Evolutionary conservation across 2,888 invertebrate species (phyloP), one percentile per base, ranked within the genome.

Genomic region (Epirrita christyi): DNA sequence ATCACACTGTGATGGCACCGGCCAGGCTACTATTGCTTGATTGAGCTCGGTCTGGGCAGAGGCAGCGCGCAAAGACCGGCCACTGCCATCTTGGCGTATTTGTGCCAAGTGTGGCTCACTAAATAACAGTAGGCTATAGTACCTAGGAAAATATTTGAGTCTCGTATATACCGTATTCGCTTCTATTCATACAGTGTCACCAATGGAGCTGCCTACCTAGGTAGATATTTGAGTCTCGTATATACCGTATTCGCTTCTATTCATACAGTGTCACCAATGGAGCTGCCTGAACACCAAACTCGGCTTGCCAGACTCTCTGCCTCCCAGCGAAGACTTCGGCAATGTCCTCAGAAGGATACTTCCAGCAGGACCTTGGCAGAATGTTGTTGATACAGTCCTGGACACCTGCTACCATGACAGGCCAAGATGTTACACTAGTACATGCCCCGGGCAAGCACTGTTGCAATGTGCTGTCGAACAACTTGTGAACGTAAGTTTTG

Each of bases 381-480:
- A 64, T 4, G 67, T 69, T 0, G 72, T 78, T 7, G 75, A 69
- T 0, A 46, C 37, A 0, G 80, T 77, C 0, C 50, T 88, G 38
- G 69, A 79, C 1, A 66, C 58, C 0, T 90, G 89, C 66, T 89
- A 86, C 42, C 70, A 66, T 1, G 70, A 75, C 2, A 68, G 77
- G 9, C 68, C 73, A 0, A 68, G 81, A 29, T 66, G 72, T 6
- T 89, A 83, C 55, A 81, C 76, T 0, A 84, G 81, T 40, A 84
- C 86, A 0, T 91, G 91, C 28, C 86, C 90, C 0, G 88, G 87
- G 4, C 89, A 90, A 34, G 86, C 83, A 1, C 44, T 90, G 45
- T 28, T 87, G 72, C 88, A 89, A 43, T 90, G 91, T 44, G 67
- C 83, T n/a, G 72, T 89, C 1, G 87, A 91, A 65, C 80, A 88